A percentile compares a stretch with the other conserved stretches of the same genome.
These are phyloP conservation scores for Chiloscyllium punctatum DNA, from an alignment of 2,797 vertebrate genomes.

Conservation along the genomic window DNA sequence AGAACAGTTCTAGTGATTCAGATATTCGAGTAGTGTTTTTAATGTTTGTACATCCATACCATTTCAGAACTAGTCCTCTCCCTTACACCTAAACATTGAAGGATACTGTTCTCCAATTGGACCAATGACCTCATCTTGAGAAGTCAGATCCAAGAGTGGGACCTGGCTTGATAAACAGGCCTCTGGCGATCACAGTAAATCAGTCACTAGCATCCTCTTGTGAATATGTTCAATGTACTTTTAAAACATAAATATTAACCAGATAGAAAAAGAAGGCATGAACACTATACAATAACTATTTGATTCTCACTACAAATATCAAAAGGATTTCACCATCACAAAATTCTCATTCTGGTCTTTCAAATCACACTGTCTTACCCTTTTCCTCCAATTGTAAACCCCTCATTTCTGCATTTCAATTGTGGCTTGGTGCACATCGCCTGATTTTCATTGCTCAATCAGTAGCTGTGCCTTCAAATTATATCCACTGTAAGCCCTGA, in stretches of 20 bases:
- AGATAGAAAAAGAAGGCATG: too few species aligned
- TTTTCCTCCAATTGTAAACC: background rate
- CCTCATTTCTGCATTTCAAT: background rate
- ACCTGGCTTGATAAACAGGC: too few species aligned
- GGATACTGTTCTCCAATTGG: background rate
- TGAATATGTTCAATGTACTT: too few species aligned
- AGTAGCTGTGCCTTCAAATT: background rate
- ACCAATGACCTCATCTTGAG: background rate
- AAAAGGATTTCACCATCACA: background rate
- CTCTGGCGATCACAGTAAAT: too few species aligned
- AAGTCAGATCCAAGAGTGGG: too few species aligned
- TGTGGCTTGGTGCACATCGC: background rate
- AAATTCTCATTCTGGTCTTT: background rate
- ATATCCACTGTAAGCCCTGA: background rate
- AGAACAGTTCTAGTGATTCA: background rate
- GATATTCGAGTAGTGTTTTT: background rate
- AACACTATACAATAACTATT: too few species aligned
- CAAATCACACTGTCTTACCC: background rate
- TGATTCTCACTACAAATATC: too few species aligned
- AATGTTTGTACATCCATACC: background rate
- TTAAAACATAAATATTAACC: too few species aligned
- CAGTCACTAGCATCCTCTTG: too few species aligned
- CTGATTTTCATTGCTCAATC: too few species aligned
- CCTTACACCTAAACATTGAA: background rate
- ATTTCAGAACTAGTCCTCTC: background rate